Base-by-base conservation (phyloP, 2,888 invertebrate species). In the Plagodis pulveraria region DNA sequence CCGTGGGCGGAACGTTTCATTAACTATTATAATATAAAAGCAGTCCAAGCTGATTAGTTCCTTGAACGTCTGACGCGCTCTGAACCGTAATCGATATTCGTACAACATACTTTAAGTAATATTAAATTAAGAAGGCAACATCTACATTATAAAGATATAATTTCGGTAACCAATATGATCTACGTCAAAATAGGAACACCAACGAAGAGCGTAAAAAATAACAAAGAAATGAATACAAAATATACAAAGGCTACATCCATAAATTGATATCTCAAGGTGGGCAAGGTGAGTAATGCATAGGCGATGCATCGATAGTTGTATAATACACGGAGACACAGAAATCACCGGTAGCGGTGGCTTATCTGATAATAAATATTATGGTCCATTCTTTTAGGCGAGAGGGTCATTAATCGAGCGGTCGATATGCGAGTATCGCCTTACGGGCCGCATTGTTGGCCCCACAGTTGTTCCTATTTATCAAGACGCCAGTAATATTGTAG, bases 331-430 rank as follows among this genome's bases (percentile, higher is more conserved):
- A 80, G 88, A 89, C 90, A 89, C 83, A 88, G 86, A 89, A 87
- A 90, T 91, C 87, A 86, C 85, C 91, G 78, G 92, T 92, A 92
- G 92, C 91, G 79, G 76, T 61, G 80, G 81, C 84, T 88, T 91
- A 92, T 92, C 92, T 86, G 90, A 92, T 92, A 90, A 91, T 91
- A 91, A 91, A 92, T 91, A 91, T 91, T 90, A 86, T 87, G 81
- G 87, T 83, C 89, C 89, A 91, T 92, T 92, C 91, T 92, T 92
- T 92, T 91, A 89, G 89, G 86, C 85, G 88, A 86, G 88, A 81
- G 84, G 81, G 89, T 89, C 91, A 92, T 92, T 91, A 91, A 92
- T 91, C 89, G 86, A 87, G 79, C 69, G 84, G 84, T 86, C 87
- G 91, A 92, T 92, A 87, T 80, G 86, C 78, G 76, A 84, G 87